Evolutionary conservation across 2,113 vertebrate species (phyloP).

Genomic region (Falcunculus frontatus): DNA sequence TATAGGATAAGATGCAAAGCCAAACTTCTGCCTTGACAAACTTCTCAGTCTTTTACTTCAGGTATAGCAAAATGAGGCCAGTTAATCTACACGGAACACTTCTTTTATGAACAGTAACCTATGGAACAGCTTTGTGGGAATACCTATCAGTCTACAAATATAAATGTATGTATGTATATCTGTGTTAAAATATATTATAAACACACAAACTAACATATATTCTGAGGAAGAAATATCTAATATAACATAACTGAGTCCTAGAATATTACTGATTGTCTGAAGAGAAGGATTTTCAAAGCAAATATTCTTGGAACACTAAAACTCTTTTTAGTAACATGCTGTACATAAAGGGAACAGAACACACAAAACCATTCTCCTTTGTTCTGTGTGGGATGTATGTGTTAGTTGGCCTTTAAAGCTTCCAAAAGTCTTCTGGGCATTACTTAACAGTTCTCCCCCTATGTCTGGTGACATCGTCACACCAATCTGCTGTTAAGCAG

Average conservation of each 20-base stretch:
- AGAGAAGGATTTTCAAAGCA: neutral
- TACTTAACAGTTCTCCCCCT: neutral
- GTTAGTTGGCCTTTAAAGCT: neutral
- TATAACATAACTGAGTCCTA: neutral
- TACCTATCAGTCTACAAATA: neutral
- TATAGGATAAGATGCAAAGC: neutral
- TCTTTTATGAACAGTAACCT: neutral
- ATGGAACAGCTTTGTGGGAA: neutral
- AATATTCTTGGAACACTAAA: neutral
- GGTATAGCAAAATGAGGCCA: neutral
- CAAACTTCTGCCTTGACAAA: neutral
- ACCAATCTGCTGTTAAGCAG: neutral
- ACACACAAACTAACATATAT: neutral
- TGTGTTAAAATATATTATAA: neutral
- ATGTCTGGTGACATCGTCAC: neutral
- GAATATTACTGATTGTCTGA: neutral
- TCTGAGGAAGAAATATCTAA: neutral
- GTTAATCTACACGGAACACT: neutral
- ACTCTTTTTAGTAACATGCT: neutral
- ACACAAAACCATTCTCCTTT: neutral
- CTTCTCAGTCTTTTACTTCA: neutral
- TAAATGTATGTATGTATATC: rapidly evolving
- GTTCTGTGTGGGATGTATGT: neutral
- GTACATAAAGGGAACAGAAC: neutral
- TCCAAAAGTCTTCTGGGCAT: neutral